Evolutionary conservation across 2,888 invertebrate species (phyloP), one percentile per base, ranked within the genome.

Genomic region (Cataglyphis altisquamis): DNA sequence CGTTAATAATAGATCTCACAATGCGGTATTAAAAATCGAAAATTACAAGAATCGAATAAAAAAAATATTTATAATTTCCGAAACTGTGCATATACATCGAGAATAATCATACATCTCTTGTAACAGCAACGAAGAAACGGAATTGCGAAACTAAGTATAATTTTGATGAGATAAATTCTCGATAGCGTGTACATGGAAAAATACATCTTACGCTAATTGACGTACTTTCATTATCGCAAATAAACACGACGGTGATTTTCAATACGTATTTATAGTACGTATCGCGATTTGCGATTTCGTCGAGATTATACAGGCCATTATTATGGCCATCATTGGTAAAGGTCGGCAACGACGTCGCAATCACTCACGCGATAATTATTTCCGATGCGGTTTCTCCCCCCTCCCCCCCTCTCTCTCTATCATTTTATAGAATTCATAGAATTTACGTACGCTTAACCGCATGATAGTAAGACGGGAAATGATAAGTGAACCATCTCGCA

Each of bases 391-490:
- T 41, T 18, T 39, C 12, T n/a, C 5, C 12, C 9, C 10, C 15
- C 29, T 45, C 2, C 9, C n/a, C 25, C 4, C 10, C 15, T 21
- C 6, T 15, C 3, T 57, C n/a, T 57, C 4, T 15, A 29, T 36
- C 12, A 12, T 9, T 21, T 75, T 52, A 52, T 52, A 73, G 32
- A 57, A 62, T 21, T 75, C 41, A 41, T 52, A 73, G 32, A 57
- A 62, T 66, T 82, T 18, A 67, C 68, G 57, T 52, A 52, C 1
- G 74, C 36, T 45, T 78, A 78, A 78, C 55, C 78, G 45, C 60
- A 82, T 80, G 70, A 86, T 82, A 86, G 85, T 75, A 67, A 90
- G 87, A 82, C 86, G 89, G 89, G 89, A 90, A 91, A 90, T 91
- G 91, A 91, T 89, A 86, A 89, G 90, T 86, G 83, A 82, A 45